These are phyloP conservation scores for Dipodomys merriami DNA, from an alignment of 2,113 vertebrate species.

Conservation along the genomic window DNA sequence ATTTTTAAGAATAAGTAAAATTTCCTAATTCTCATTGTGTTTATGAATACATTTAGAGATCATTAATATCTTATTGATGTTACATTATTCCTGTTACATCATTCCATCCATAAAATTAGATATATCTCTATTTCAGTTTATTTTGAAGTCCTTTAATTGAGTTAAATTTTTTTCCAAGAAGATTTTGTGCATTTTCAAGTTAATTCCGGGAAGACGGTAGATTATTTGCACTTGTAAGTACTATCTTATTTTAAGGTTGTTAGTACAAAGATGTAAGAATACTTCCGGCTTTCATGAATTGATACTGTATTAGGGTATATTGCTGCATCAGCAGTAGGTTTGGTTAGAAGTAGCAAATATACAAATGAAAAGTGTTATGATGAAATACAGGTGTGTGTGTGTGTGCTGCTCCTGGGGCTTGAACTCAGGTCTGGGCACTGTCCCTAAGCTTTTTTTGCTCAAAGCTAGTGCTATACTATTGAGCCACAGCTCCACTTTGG, in stretches of 20 bases:
- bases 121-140: not conserved
- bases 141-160: constrained; percentile 31
- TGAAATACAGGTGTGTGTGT: not conserved
- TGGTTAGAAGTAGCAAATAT: not conserved
- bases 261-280: not conserved
- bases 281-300: constrained; percentile 24
- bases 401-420: no score
- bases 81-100: not conserved
- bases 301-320: constrained; percentile 22
- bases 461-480: no score
- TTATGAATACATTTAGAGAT: constrained; percentile 52
- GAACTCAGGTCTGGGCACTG: no score
- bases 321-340: constrained; percentile 17
- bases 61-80: not conserved
- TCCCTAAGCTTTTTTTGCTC: no score
- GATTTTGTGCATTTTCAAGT: not conserved
- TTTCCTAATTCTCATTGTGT: constrained; percentile 26
- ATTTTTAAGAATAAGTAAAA: constrained; percentile 27
- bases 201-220: not conserved
- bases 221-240: not conserved
- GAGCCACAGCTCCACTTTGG: no score
- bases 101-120: constrained; percentile 35
- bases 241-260: constrained; percentile 42
- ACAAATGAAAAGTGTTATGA: not conserved
- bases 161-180: constrained; percentile 36